Evolutionary conservation across 1,140 invertebrate species (phyloP), one percentile per base, ranked within the genome.

Genomic region (Atta texana): DNA sequence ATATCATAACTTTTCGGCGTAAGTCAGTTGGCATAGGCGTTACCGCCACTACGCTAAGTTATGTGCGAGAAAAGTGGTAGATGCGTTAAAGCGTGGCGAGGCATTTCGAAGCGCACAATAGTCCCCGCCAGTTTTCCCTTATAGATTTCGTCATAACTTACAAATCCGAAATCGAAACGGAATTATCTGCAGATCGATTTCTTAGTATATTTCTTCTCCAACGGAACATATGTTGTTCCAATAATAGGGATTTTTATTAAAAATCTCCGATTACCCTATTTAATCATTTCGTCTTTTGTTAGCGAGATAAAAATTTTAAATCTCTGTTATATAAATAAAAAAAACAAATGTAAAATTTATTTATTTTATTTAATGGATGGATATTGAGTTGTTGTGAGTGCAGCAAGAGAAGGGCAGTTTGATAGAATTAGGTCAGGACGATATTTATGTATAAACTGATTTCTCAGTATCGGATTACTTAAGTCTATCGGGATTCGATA

Each of bases 21-120:
- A 91, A 91, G 90, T 84, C 89, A 91, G 89, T 91, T 88, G 91
- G 87, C 82, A 86, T 90, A 88, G 91, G 90, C 87, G 89, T 87
- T 86, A 85, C 90, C 81, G 68, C 53, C 55, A 69, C 82, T 8
- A 10, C 34, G 74, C 51, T 89, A 91, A 92, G 91, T 93, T 92
- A 92, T 90, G 86, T 88, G 88, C 72, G 53, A 72, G 86, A 69
- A 92, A 91, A 91, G 88, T 87, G 90, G 59, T 66, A 53, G 68
- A 63, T 63, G 57, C 66, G 64, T 91, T 88, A 91, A 91, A 91
- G 87, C 77, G 77, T 86, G 69, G 80, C 86, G 72, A 87, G 85
- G 90, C 91, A 87, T 92, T 87, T 88, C 81, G 53, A 18, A 24
- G 44, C 85, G 72, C 31, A 92, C 91, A 91, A 93, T 92, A 49